phyloP scores from a whole-genome alignment of 2,797 vertebrate genomes.

The Lagodon rhomboides region DNA sequence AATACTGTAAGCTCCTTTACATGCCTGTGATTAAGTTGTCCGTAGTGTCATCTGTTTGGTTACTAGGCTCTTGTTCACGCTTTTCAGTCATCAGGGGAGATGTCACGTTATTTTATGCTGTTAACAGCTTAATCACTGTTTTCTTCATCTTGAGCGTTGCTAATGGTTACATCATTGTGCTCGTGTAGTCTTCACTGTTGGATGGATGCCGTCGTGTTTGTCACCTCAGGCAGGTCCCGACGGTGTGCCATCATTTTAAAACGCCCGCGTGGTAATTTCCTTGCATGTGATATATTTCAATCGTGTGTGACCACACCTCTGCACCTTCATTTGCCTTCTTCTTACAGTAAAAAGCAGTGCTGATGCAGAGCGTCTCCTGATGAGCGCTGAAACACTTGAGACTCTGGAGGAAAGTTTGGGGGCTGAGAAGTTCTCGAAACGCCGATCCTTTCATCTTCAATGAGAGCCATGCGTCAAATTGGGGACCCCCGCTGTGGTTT shows the following conservation, averaged over 20 bases:
- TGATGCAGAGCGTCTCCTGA: conserved; percentile 46
- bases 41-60: conserved; percentile 3
- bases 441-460: conserved; percentile 49
- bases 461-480: conserved; percentile 52
- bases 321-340: conserved; percentile 30
- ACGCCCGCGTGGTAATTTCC: neutral
- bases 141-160: conserved; percentile 19
- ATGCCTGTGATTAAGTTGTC: conserved; percentile 23
- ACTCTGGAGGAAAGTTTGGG: conserved; percentile 38
- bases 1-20: neutral
- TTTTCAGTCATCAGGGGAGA: conserved; percentile 10
- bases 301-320: neutral
- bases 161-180: conserved; percentile 17
- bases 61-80: conserved; percentile 10
- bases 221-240: conserved; percentile 19
- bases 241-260: conserved; percentile 19
- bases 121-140: conserved; percentile 49
- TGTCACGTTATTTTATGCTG: conserved; percentile 29
- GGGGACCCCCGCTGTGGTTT: conserved; percentile 41
- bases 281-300: neutral
- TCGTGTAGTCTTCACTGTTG: neutral
- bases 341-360: conserved; percentile 27
- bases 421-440: conserved; percentile 43
- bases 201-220: neutral
- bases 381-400: conserved; percentile 24